Base-by-base conservation (phyloP, 2,113 vertebrate species). In the Syrmaticus mikado region DNA sequence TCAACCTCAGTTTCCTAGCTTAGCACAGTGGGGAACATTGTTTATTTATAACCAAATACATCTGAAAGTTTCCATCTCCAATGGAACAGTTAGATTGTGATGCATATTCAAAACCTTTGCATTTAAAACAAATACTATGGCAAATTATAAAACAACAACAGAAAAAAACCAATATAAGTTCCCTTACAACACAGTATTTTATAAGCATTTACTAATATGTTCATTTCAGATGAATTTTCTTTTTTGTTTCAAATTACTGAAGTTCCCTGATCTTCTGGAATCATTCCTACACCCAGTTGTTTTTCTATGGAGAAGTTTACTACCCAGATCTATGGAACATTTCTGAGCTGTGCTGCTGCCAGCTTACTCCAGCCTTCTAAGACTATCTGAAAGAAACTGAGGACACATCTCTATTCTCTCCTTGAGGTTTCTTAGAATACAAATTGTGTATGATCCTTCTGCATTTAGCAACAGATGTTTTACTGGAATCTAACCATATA, bases 81-180 rank as follows among this genome's bases (percentile, higher is more conserved):
- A 52, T 91, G 93, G 80, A 90, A 74, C 55, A 92, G 66, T 92
- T 89, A 75, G 89, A 40, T 96, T 46, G 46, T 91, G 76, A 97
- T 84, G 34, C 77, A 87, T 90, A 92, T 89, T 87, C 61, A 96
- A 92, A 96, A 91, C 45, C 73, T n/a, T 92, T 84, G 15, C 79
- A 84, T 96, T 92, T 96, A 91, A 90, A 91, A 95, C 91, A 96
- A 96, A 92, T 96, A 96, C 94, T 85, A 79, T 71, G 88, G 80
- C 66, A 91, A 90, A 97, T 97, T 95, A 89, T 17, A 30, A 32
- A 32, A 57, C 52, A 53, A 50, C 25, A 53, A 28, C 53, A 57
- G 30, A 92, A 74, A 82, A 89, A 94, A 81, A 87, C 52, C 89
- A 92, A 10, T 76, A 67, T 87, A 86, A 22, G 86, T 97, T 97